Evolutionary conservation across 2,113 vertebrate genomes (phyloP).

Genomic region (Bubo scandiacus): DNA sequence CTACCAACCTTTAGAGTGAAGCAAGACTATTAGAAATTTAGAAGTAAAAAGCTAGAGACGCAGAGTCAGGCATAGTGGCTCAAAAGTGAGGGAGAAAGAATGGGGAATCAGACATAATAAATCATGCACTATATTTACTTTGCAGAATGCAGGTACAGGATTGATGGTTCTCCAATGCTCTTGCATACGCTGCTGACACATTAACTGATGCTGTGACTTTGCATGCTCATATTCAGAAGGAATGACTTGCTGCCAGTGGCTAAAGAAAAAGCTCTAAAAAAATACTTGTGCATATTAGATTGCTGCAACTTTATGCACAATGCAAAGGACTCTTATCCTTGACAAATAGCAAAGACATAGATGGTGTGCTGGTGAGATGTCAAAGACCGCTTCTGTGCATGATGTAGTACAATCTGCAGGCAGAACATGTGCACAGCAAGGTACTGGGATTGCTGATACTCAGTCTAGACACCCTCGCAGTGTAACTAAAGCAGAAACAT

Average conservation of each 20-base stretch:
- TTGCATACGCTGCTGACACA: neutral
- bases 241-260: neutral
- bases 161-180: slow-evolving; percentile 1
- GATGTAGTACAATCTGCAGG: neutral
- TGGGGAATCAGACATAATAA: slow-evolving; percentile 30
- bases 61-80: neutral
- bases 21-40: slow-evolving; percentile 7
- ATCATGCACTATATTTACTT: slow-evolving; percentile 43
- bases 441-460: neutral
- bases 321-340: neutral
- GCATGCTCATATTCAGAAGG: neutral
- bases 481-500: neutral
- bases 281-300: neutral
- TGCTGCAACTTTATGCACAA: neutral
- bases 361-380: neutral
- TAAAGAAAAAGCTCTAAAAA: neutral
- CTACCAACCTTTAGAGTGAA: neutral
- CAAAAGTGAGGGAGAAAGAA: neutral
- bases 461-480: neutral
- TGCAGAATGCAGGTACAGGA: slow-evolving; percentile 27
- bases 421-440: neutral
- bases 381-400: neutral
- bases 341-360: neutral
- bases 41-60: neutral
- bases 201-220: slow-evolving; percentile 42